Evolutionary conservation across 2,888 invertebrate species (phyloP), one percentile per base, ranked within the genome.

Genomic region (Autographa pulchrina): DNA sequence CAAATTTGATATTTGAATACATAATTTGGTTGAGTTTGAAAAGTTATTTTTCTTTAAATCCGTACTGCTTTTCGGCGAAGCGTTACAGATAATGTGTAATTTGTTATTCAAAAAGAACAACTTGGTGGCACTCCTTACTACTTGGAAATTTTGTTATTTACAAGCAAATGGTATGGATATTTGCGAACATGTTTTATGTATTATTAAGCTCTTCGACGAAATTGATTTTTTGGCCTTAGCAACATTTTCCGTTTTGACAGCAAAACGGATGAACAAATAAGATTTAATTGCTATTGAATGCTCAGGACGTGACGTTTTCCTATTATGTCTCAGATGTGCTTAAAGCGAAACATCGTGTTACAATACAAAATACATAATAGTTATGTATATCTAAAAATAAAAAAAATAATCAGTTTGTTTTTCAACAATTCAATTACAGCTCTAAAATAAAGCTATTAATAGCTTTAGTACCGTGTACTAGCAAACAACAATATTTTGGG

Each of bases 1-100:
- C 88, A 89, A 89, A 90, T 91, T 84, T 82, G 78, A 82, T 84
- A 90, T 90, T 88, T 88, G 86, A 90, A 91, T 91, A 85, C 74
- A 90, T 91, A 90, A 91, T 91, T 90, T 82, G 81, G 85, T 81
- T 74, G 82, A 86, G 81, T 89, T 88, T 74, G 84, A 82, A 86
- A 90, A 90, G 86, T 90, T 86, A 85, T 87, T 89, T 90, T 90
- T 85, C 84, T 82, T 78, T 70, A 85, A 88, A 87, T 85, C 83
- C 80, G 77, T 75, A 85, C 83, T 87, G 78, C 78, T 71, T 83
- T 86, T 78, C 73, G 71, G 73, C 65, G 61, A 70, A 70, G 77
- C 71, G 54, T 81, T 75, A 65, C 71, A 67, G 62, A 72, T 81
- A 79, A 88, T 87, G 74, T 80, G 78, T 86, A 78, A 85, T 86